Base-by-base conservation (phyloP, 2,888 invertebrate species). In the Nomada ruficornis region DNA sequence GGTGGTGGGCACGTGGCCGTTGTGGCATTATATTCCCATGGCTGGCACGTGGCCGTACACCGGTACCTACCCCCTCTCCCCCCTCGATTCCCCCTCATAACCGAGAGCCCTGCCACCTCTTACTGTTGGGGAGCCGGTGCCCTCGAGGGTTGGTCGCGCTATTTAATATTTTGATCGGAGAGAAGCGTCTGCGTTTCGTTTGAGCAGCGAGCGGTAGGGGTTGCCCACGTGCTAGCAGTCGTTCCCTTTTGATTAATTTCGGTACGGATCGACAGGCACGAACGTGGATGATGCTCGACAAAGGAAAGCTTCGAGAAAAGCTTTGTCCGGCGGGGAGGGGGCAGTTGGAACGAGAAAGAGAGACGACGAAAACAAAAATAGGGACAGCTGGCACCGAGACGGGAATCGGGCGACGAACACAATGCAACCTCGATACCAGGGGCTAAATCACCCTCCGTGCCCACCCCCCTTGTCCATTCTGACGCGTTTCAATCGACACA, bases 131-230 rank as follows among this genome's bases (percentile, higher is more conserved):
- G 68, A 70, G 77, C 62, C 82, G 65, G 69, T 82, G 70, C 77
- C 73, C 87, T 76, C 62, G 83, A 73, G 77, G 83, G 82, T 71
- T 82, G 71, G 83, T 86, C 86, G 80, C 84, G 87, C 88, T 88
- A 90, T 90, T 91, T 91, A 91, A 91, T 91, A 91, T 91, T 91
- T 91, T 89, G 89, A 91, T 91, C 87, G 90, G 79, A 82, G 74
- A 74, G 88, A 83, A 78, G 76, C 78, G 81, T 72, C 82, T 76
- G 75, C 78, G 74, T 76, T 82, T 76, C 77, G 54, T 67, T 75
- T 50, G 64, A 60, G 69, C 60, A 60, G 67, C 72, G 50, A 62
- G 63, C 44, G 29, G 69, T 63, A 64, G 78, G 80, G 76, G 83
- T 77, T 83, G 85, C 75, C 77, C 85, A 86, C 87, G 89, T 88